Evolutionary conservation across 2,888 invertebrate genomes (phyloP), one percentile per base, ranked within the genome.

Genomic region (Andrena dorsata): DNA sequence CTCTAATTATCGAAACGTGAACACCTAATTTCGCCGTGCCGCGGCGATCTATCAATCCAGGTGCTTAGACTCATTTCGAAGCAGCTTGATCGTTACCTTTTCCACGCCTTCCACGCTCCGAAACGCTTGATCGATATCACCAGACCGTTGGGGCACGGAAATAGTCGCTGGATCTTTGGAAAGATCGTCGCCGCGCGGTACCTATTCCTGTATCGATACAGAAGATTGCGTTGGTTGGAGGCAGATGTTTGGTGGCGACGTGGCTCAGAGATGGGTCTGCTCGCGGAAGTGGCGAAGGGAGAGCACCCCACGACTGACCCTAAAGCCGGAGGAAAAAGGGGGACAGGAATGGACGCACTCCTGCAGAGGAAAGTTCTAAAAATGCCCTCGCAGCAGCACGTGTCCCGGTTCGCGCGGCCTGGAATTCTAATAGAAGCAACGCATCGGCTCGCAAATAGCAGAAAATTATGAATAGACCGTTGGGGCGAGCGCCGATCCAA

Each of bases 331-430:
- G 23, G 51, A 6, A 65, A 65, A 77, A 51, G 49, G 58, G 26
- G 6, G 1, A 61, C 28, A 28, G 8, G 41, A 56, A 41, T 13
- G 7, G 63, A 68, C 49, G 51, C 28, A 30, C 66, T 78, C 69
- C 66, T n/a, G 70, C 85, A n/a, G 68, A 76, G 79, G 3, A 56
- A 51, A 56, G 28, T 74, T 77, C 74, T 77, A 77, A 86, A 86
- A 83, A 77, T 77, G 63, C 66, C 53, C 66, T 28, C 13, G 8
- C 16, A 35, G 53, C 61, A 41, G 35, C 73, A 58, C 74, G 68
- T 68, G 76, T 47, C 63, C 26, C 35, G 56, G 2, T 30, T 0
- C 58, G 20, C 10, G 6, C 30, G 16, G n/a, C 7, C 35, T 20
- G 10, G 49, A 32, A 28, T 5, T 28, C 49, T 20, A 13, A 56